A percentile compares a stretch with the other conserved stretches of the same genome.
phyloP scores from a whole-genome alignment of 2,797 vertebrate species.

The Eulemur coronatus region DNA sequence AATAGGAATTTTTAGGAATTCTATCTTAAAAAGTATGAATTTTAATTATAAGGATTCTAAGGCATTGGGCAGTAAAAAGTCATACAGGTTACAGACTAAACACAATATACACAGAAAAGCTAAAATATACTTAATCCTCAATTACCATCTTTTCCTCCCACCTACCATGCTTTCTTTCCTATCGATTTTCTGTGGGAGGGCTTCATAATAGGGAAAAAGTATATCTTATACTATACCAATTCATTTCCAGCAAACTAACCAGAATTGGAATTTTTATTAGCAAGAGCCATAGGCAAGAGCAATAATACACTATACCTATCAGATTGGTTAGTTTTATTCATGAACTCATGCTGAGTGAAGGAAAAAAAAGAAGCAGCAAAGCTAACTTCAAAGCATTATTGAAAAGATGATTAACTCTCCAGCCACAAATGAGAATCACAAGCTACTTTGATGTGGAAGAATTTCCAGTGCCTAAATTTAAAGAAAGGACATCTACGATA shows the following conservation, averaged over 20 bases:
- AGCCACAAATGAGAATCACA: constrained; percentile 52
- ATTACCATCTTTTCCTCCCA: neutral
- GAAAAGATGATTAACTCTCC: constrained; percentile 73
- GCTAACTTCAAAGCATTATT: constrained; percentile 72
- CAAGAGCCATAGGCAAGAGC: constrained; percentile 66
- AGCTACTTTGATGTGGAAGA: constrained; percentile 66
- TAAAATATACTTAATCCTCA: neutral
- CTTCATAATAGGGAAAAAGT: neutral
- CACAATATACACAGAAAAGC: neutral
- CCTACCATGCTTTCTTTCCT: neutral
- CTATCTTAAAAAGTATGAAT: neutral
- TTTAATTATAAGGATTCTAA: constrained; percentile 18
- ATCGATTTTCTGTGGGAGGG: neutral
- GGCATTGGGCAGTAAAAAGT: neutral
- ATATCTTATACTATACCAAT: neutral
- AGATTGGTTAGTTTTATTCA: constrained; percentile 73
- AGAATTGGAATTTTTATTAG: constrained; percentile 71
- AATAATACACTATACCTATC: constrained; percentile 40
- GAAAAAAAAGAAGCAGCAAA: neutral
- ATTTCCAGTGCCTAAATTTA: constrained; percentile 52
- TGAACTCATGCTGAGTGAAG: constrained; percentile 66
- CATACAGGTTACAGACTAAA: neutral
- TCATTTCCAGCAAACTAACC: constrained; percentile 46
- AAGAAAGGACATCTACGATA: constrained; percentile 49
- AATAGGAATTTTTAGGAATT: neutral